Base-by-base conservation (phyloP, 2,888 invertebrate species). In the Ormyrus rosae region DNA sequence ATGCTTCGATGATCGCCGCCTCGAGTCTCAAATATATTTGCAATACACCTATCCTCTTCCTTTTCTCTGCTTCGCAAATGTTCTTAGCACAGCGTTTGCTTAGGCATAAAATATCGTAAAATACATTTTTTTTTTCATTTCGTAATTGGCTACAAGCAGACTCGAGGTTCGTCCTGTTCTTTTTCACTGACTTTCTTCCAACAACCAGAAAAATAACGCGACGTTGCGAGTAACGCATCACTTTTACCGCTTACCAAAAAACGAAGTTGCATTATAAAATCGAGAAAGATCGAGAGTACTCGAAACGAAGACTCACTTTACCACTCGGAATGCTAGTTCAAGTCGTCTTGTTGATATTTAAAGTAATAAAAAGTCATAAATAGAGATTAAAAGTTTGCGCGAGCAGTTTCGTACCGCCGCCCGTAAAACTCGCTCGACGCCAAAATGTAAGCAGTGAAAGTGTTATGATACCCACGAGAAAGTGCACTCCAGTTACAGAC, bases 71-170 rank as follows among this genome's bases (percentile, higher is more conserved):
- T 72, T 70, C 82, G 78, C 71, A 78, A 83, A 84, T 64, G 2
- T 34, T 34, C 34, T 34, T 34, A 65, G 58, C 69, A 11, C 69
- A 61, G 73, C 51, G 78, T 78, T 69, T 81, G 81, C 34, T 87
- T 88, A 88, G 85, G 86, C 86, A 81, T 87, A 89, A 87, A 86
- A 89, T 88, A 88, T 88, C 87, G 88, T 89, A 89, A 89, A 89
- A 89, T 89, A 89, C 87, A 88, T 84, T 88, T 86, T 85, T 86
- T 85, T 86, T 61, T 56, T 50, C n/a, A 56, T 71, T 67, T 53
- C 82, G 81, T 65, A 81, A 77, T 77, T 73, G 63, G 72, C 71
- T 81, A 85, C 86, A 86, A 87, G 83, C 81, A 81, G 84, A 86
- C 86, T 85, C 84, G 85, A 84, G 83, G 85, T 85, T 84, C 83